Percentiles rank a stretch among this genome's conserved stretches.
Conservation (phyloP, 2,888 invertebrate genomes). For the Caradrina clavipalpis region DNA sequence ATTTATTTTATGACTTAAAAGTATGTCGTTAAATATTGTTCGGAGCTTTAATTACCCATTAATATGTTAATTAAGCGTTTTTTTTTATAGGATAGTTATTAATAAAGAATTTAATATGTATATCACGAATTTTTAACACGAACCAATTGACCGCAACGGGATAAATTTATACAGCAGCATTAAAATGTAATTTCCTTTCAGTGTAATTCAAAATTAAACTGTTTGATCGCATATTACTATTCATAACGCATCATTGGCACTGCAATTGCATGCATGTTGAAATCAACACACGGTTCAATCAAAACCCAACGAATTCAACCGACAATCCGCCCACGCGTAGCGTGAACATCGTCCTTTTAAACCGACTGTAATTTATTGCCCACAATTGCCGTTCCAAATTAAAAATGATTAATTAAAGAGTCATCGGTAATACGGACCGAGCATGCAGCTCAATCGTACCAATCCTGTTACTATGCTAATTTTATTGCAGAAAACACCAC, state of each 20-base stretch:
- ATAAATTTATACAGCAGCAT: conserved; percentile 9
- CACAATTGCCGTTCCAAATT: conserved; percentile 22
- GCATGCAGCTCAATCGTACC: conserved; percentile 48
- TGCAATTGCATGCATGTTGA: conserved; percentile 14
- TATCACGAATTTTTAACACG: background rate
- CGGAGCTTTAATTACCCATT: background rate
- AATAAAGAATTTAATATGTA: background rate
- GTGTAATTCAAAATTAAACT: conserved; percentile 19
- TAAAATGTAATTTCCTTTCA: conserved; percentile 21
- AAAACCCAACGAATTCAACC: conserved; percentile 26
- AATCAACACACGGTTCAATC: conserved; percentile 41
- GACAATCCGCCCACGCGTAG: conserved; percentile 12
- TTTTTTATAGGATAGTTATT: background rate
- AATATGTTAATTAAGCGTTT: background rate
- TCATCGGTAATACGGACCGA: conserved; percentile 19
- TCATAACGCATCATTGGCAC: conserved; percentile 29
- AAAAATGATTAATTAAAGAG: conserved; percentile 45
- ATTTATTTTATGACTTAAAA: conserved; percentile 1
- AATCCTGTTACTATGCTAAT: conserved; percentile 74
- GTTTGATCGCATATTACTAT: conserved; percentile 35
- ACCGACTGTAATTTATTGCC: conserved; percentile 19
- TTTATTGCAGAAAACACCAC: conserved; percentile 73
- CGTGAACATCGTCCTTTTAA: conserved; percentile 18
- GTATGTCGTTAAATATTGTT: background rate
- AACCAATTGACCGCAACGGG: background rate